Conservation (phyloP, 1,140 invertebrate species). For the Latrodectus geometricus region DNA sequence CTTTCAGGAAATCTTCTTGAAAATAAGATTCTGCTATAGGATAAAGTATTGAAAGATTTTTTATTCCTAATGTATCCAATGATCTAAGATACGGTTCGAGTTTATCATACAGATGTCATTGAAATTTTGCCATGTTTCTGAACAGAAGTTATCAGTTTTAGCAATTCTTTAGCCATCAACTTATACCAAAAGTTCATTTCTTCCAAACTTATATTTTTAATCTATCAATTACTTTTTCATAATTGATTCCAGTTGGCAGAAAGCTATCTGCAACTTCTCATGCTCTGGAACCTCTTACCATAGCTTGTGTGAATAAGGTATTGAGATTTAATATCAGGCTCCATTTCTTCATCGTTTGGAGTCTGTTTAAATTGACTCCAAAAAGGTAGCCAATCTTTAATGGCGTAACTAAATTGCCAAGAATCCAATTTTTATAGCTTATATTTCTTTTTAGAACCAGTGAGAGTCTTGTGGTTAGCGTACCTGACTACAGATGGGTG, state of each 20-base stretch:
- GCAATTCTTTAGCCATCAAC: constrained; percentile 51
- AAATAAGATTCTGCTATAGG: constrained; percentile 6
- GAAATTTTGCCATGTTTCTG: not conserved
- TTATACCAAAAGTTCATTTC: constrained; percentile 58
- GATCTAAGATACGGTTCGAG: constrained; percentile 64
- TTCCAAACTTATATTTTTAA: constrained; percentile 57
- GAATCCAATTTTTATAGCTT: too few relatives aligned
- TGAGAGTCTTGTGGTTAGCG: too few relatives aligned
- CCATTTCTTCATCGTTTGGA: too few relatives aligned
- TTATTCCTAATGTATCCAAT: constrained; percentile 62
- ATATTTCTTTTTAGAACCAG: too few relatives aligned
- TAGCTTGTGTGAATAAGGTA: too few relatives aligned
- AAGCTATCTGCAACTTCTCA: too few relatives aligned
- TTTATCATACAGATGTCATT: constrained; percentile 60
- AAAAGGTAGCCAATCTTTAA: too few relatives aligned
- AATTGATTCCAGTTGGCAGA: constrained; percentile 50
- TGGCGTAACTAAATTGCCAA: too few relatives aligned
- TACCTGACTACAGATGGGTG: too few relatives aligned
- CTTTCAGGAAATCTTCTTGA: not conserved
- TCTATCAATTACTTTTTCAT: constrained; percentile 50
- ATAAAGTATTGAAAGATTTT: constrained; percentile 13
- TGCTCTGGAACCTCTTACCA: too few relatives aligned
- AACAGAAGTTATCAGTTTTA: not conserved
- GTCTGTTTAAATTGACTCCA: too few relatives aligned
- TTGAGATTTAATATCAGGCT: too few relatives aligned